A percentile compares a stretch with the other conserved stretches of the same genome.
Evolutionary conservation across 1,140 invertebrate species (phyloP).

Genomic region (Pseudomyrmex sp.): DNA sequence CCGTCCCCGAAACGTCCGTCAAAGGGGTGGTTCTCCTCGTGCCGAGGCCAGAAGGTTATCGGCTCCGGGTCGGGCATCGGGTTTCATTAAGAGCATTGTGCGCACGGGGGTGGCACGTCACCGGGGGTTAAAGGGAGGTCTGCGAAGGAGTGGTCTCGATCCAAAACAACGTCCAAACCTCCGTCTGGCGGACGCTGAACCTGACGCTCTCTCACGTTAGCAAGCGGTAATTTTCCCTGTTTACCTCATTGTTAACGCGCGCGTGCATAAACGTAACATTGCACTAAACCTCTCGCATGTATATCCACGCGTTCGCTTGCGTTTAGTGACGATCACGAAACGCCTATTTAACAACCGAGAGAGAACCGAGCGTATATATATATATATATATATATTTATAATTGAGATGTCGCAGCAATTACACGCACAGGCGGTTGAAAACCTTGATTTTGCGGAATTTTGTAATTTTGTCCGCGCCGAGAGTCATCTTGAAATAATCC

Average conservation of each 20-base stretch:
- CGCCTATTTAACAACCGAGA: not conserved
- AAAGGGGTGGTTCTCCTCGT: constrained; percentile 69
- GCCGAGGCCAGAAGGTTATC: constrained; percentile 64
- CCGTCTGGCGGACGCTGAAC: constrained; percentile 30
- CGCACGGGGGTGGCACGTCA: constrained; percentile 60
- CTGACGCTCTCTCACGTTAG: constrained; percentile 54
- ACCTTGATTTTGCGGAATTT: not conserved
- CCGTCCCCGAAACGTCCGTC: constrained; percentile 59
- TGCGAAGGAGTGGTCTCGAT: constrained; percentile 39
- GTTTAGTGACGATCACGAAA: constrained; percentile 29
- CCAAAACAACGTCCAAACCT: constrained; percentile 56
- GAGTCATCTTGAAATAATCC: not conserved
- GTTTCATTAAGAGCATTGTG: constrained; percentile 80
- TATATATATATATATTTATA: not conserved
- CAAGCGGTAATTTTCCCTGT: constrained; percentile 75
- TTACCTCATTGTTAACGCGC: constrained; percentile 71
- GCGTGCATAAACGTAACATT: constrained; percentile 24
- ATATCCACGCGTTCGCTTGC: not conserved
- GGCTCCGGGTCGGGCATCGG: constrained; percentile 66
- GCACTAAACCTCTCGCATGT: constrained; percentile 19
- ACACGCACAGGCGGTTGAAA: too few species aligned
- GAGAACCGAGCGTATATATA: too few species aligned
- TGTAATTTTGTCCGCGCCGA: not conserved
- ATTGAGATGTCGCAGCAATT: not conserved
- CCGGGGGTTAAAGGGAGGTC: constrained; percentile 38